These are phyloP conservation scores for Scortum barcoo DNA, from an alignment of 2,113 vertebrate genomes.

Conservation along the genomic window DNA sequence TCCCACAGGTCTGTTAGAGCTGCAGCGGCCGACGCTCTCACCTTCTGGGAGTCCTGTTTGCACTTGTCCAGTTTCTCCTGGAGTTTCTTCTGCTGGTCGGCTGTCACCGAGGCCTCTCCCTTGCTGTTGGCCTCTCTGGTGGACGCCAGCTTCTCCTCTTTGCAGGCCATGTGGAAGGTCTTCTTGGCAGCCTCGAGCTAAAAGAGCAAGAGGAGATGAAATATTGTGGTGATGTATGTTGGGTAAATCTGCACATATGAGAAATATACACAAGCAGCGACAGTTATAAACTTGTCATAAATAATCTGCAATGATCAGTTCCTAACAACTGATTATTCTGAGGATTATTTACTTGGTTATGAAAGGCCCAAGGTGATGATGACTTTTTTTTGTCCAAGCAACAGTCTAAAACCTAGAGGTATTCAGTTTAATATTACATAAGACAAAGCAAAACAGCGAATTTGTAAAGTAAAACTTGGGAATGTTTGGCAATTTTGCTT, in stretches of 20 bases:
- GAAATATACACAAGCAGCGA: neutral
- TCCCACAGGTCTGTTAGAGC: neutral
- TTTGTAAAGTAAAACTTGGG: too few species aligned
- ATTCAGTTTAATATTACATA: neutral
- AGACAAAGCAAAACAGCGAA: too few species aligned
- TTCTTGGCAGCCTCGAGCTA: constrained; percentile 96
- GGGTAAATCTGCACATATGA: neutral
- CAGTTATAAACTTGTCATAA: too few species aligned
- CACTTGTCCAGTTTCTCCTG: constrained; percentile 97
- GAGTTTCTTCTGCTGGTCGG: constrained; percentile 95
- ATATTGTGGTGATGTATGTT: neutral
- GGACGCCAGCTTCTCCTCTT: constrained; percentile 94
- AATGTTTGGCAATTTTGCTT: neutral
- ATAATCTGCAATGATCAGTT: too few species aligned
- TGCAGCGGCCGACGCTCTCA: constrained; percentile 51
- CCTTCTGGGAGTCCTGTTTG: constrained; percentile 96
- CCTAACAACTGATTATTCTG: too few species aligned
- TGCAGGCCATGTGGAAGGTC: constrained; percentile 94
- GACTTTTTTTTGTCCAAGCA: neutral
- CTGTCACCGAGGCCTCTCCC: constrained; percentile 87
- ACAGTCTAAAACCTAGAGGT: neutral
- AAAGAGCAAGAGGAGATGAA: neutral
- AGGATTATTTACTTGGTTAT: neutral
- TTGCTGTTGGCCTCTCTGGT: constrained; percentile 92
- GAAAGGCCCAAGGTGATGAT: neutral